Conservation (phyloP, 2,113 vertebrate genomes). For the Ploceus nigricollis region DNA sequence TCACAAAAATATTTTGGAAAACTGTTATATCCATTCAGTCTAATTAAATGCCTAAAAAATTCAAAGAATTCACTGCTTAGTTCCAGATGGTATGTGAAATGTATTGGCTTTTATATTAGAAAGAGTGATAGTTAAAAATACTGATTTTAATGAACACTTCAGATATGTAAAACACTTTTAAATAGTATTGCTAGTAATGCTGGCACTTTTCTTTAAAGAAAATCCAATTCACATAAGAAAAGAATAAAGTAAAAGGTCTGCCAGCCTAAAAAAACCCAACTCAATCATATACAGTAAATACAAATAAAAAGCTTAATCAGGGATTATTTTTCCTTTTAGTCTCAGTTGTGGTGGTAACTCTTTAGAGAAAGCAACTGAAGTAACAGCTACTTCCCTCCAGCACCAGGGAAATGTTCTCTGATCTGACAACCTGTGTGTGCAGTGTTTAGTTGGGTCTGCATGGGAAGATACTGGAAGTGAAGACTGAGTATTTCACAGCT, state of each 20-base stretch:
- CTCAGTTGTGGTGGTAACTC: neutral
- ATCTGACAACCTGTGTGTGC: neutral
- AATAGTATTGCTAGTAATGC: neutral
- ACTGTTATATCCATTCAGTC: neutral
- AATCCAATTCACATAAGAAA: neutral
- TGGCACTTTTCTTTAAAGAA: neutral
- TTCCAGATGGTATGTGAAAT: neutral
- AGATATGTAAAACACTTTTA: neutral
- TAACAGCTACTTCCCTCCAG: neutral
- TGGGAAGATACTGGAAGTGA: neutral
- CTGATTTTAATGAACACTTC: neutral
- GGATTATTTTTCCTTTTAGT: neutral
- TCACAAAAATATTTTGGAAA: neutral
- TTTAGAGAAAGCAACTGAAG: neutral
- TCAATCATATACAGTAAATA: neutral
- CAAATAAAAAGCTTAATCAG: neutral
- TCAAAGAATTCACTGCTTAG: neutral
- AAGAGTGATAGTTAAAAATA: neutral
- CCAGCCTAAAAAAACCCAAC: neutral
- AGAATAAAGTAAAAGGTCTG: neutral
- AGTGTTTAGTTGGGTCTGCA: neutral
- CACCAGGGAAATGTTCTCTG: neutral
- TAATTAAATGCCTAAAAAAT: slow-evolving; percentile 11
- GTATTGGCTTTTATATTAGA: neutral
- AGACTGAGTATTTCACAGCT: neutral